A percentile compares a stretch with the other conserved stretches of the same genome.
Evolutionary conservation across 2,797 vertebrate genomes (phyloP).

Genomic region (Lates japonicus): DNA sequence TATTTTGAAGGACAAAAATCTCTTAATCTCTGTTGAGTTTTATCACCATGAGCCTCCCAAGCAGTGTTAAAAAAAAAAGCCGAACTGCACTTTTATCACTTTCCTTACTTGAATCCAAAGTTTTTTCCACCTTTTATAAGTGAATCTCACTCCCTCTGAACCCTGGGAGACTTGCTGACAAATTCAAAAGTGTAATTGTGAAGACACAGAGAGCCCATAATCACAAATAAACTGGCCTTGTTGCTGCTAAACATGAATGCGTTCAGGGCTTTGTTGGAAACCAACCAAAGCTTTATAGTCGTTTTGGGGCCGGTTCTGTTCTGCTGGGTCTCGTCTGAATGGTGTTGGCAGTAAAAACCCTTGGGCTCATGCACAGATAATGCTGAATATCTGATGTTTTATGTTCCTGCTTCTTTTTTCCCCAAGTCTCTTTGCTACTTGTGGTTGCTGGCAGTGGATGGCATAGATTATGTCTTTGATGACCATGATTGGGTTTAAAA

Average conservation of each 20-base stretch:
- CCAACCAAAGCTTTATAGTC: constrained; percentile 23
- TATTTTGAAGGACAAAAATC: background rate
- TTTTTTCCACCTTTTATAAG: background rate
- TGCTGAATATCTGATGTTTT: constrained; percentile 42
- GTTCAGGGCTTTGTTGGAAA: constrained; percentile 15
- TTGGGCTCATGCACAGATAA: background rate
- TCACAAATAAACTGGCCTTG: constrained; percentile 4
- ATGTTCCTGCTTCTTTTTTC: constrained; percentile 13
- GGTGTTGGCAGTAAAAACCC: constrained; percentile 16
- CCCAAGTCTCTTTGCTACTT: background rate
- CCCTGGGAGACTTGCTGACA: background rate
- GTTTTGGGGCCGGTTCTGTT: background rate
- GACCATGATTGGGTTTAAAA: constrained; percentile 32
- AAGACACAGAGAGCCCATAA: constrained; percentile 6
- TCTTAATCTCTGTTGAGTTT: background rate
- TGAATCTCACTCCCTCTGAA: background rate
- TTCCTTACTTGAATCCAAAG: background rate
- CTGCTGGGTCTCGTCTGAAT: constrained; percentile 36
- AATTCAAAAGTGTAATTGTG: constrained; percentile 17
- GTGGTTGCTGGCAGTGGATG: constrained; percentile 23
- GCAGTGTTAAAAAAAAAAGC: no score
- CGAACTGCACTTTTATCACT: background rate
- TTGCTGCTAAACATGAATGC: background rate
- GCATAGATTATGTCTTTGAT: constrained; percentile 42
- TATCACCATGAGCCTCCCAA: background rate